Evolutionary conservation across 2,113 vertebrate species (phyloP), one percentile per base, ranked within the genome.

Genomic region (Cairina moschata): DNA sequence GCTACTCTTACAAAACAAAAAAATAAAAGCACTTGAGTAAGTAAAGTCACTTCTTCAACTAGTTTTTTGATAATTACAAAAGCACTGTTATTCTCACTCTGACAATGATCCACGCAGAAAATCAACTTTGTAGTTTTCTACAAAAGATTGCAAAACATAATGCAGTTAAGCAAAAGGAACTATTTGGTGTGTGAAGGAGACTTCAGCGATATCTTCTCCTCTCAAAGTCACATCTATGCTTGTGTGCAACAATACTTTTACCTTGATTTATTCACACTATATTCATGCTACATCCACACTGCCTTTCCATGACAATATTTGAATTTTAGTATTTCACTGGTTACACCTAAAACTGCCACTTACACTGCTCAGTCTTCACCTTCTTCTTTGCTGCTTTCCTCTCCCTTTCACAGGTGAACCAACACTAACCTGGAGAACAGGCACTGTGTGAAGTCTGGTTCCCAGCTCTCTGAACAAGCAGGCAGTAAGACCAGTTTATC

Each of bases 381-480:
- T 44, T 60, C 14, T 11, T 31, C 25, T n/a, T 6, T 20, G 54
- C 11, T 72, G 17, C 42, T 89, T 54, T 17, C 16, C 6, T 5
- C 11, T 73, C 17, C 25, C 34, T n/a, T 56, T 68, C 6, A 15
- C 40, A 40, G 56, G 9, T 8, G 28, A 76, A 10, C 14, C 5
- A 7, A 5, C 20, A 11, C 8, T 26, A 40, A 17, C 6, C 13
- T 2, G 0, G 14, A 6, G 32, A 42, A 44, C 0, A 1, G n/a
- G 36, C 18, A 9, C 17, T n/a, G n/a, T 5, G 4, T 17, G 20
- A 38, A 50, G 50, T 22, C 36, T 50, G 66, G 17, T 23, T 74
- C 34, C 16, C 14, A 38, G 20, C 2, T n/a, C 26, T 3, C 4
- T 2, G 0, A 3, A 38, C 8, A 17, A 77, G 46, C 13, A 1